Percentiles rank a stretch among this genome's conserved stretches.
Conservation (phyloP, 2,113 vertebrate genomes). For the Otolemur garnettii region DNA sequence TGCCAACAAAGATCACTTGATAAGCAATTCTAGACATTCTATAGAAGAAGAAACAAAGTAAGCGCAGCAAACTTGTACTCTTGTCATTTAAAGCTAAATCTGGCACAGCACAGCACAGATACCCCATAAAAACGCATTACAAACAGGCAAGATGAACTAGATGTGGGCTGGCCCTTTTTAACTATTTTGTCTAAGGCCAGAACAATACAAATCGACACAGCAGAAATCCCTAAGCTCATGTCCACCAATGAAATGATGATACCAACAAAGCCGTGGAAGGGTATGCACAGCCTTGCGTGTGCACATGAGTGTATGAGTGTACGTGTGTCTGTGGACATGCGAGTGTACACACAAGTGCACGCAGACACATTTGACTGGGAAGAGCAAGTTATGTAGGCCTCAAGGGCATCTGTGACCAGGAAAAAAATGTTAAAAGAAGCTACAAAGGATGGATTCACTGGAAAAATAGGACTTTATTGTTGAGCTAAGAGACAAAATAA, state of each 20-base stretch:
- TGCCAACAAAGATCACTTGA: background rate
- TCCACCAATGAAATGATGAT: background rate
- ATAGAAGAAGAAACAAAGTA: background rate
- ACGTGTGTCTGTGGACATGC: background rate
- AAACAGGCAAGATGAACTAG: background rate
- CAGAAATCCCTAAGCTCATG: background rate
- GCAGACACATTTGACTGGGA: background rate
- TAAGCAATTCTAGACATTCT: background rate
- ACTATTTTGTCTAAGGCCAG: background rate
- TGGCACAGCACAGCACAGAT: background rate
- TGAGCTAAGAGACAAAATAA: background rate
- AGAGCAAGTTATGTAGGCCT: background rate
- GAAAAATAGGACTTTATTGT: background rate
- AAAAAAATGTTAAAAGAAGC: constrained; percentile 20
- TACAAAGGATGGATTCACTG: background rate
- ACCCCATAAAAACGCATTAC: fast-evolving
- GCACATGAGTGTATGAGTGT: background rate
- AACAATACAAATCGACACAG: background rate
- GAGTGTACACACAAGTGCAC: background rate
- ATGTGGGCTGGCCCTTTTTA: background rate
- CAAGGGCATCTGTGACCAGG: background rate
- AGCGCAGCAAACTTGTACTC: background rate
- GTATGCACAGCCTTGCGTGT: background rate
- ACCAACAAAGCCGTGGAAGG: background rate
- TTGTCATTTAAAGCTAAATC: background rate